phyloP scores from a whole-genome alignment of 1,140 invertebrate genomes.

The Lamellibrachia luymesi region DNA sequence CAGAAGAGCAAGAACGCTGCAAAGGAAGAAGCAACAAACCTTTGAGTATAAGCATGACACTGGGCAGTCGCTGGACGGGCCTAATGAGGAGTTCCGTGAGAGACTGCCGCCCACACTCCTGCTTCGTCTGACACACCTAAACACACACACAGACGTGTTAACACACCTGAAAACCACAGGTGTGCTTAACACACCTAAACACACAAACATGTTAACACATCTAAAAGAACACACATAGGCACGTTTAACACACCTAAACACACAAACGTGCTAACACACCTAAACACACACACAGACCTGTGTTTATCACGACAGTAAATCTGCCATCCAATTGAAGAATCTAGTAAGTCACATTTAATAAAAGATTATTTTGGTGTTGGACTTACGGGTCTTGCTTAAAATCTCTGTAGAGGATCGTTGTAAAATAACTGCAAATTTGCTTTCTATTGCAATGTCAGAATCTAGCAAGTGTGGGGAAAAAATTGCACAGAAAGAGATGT shows the following conservation, averaged over 20 bases:
- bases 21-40: slow-evolving; percentile 3
- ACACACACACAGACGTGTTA: not conserved
- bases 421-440: no score
- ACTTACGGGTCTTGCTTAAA: no score
- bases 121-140: slow-evolving; percentile 52
- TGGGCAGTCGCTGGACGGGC: slow-evolving; percentile 93
- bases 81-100: slow-evolving; percentile 92
- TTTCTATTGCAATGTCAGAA: no score
- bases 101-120: slow-evolving; percentile 92
- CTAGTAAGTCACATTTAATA: no score
- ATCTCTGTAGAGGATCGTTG: no score
- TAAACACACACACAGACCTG: not conserved
- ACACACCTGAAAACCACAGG: not conserved
- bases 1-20: not conserved
- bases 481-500: no score
- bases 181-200: not conserved
- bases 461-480: no score
- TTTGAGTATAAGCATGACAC: slow-evolving; percentile 82
- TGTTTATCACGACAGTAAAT: no score
- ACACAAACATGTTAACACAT: not conserved
- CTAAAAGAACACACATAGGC: not conserved
- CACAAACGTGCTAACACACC: not conserved
- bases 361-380: no score
- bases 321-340: no score
- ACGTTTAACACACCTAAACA: not conserved